phyloP scores from a whole-genome alignment of 2,888 invertebrate genomes.

The Nomada fucata region DNA sequence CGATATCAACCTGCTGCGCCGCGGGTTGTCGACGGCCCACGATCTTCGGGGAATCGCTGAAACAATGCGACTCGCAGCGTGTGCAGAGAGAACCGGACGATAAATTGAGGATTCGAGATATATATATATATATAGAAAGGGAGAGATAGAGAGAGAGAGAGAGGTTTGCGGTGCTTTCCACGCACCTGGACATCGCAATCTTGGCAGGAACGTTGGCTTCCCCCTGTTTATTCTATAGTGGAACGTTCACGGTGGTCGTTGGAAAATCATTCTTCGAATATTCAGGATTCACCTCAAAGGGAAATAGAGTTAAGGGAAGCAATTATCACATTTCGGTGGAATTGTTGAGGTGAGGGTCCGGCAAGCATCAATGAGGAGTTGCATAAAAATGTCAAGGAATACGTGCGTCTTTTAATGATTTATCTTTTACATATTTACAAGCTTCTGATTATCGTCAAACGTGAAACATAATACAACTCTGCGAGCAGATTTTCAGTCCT shows the following conservation, averaged over 20 bases:
- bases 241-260: not conserved
- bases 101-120: conserved; percentile 36
- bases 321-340: too few species aligned
- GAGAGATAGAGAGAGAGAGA: too few species aligned
- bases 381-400: too few species aligned
- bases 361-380: too few species aligned
- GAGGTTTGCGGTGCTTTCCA: not conserved
- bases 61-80: conserved; percentile 45
- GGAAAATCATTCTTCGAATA: not conserved
- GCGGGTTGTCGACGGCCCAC: conserved; percentile 32
- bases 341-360: not conserved
- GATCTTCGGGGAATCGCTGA: conserved; percentile 42
- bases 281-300: not conserved
- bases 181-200: conserved; percentile 6
- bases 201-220: not conserved
- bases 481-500: too few species aligned
- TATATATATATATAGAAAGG: too few species aligned
- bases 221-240: not conserved
- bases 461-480: too few species aligned
- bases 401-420: not conserved
- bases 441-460: too few species aligned
- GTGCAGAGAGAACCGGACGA: conserved; percentile 8
- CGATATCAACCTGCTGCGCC: conserved; percentile 58
- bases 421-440: not conserved
- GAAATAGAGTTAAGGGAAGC: not conserved